Evolutionary conservation across 2,888 invertebrate genomes (phyloP).

Genomic region (Eugnorisma glareosa): DNA sequence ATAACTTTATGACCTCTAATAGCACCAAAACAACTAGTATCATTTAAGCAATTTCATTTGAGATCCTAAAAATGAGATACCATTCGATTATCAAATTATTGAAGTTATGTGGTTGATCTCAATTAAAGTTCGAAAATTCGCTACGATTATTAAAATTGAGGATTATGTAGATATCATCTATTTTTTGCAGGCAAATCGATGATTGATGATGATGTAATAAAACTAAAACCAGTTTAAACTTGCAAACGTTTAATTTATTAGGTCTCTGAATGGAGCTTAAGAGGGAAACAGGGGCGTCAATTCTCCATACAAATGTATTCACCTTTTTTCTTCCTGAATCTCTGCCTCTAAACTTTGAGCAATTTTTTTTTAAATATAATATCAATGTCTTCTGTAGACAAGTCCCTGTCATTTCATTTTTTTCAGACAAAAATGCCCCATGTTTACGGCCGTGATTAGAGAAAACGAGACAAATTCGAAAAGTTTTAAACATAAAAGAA

Average conservation of each 20-base stretch:
- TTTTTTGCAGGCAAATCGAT: conserved; percentile 16
- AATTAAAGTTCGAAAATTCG: conserved; percentile 47
- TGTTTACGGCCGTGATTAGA: too few relatives aligned
- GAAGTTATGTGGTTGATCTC: conserved; percentile 36
- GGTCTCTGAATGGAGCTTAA: neutral
- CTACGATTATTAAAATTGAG: conserved; percentile 33
- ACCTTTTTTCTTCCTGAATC: too few relatives aligned
- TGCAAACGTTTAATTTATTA: conserved; percentile 6
- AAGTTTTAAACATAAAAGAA: too few relatives aligned
- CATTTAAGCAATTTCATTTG: conserved; percentile 29
- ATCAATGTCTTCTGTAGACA: too few relatives aligned
- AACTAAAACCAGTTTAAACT: conserved; percentile 23
- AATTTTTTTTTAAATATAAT: too few relatives aligned
- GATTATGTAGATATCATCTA: conserved; percentile 11
- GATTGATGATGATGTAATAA: conserved; percentile 19
- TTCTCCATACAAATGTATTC: too few relatives aligned
- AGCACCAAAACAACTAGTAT: conserved; percentile 32
- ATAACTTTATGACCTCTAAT: conserved; percentile 52
- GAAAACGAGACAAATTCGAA: too few relatives aligned
- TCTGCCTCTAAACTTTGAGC: too few relatives aligned
- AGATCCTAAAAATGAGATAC: conserved; percentile 21
- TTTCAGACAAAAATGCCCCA: too few relatives aligned
- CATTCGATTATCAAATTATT: conserved; percentile 26
- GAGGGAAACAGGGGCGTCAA: too few relatives aligned
- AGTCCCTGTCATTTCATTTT: too few relatives aligned